Evolutionary conservation across 2,113 vertebrate genomes (phyloP), one percentile per base, ranked within the genome.

Genomic region (Equus quagga): DNA sequence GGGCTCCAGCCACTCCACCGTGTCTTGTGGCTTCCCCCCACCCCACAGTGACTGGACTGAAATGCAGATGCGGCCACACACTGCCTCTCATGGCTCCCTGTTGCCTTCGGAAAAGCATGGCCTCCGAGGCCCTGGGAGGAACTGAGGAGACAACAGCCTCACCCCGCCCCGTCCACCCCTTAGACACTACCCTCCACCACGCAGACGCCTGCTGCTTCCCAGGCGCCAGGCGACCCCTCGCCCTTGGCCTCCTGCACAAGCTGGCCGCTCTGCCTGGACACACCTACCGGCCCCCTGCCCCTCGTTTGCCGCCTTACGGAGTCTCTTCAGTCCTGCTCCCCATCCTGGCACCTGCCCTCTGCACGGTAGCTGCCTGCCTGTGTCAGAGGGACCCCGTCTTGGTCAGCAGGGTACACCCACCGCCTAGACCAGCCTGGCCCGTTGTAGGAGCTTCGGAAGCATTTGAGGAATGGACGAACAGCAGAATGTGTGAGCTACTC

Each of bases 91-190:
- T 14, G 46, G 60, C 36, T 51, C 56, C 49, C 62, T 2, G 18
- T 11, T 19, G 31, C 70, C 46, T 83, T 33, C 0, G 0, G 31
- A 41, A 56, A 41, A 58, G 26, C 23, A 2, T 4, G 31, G 89
- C 70, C 49, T 44, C n/a, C 1, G 11, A 19, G 44, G 41, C 67
- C 89, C 36, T 28, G 5, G 44, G 51, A 76, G 60, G 65, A 51
- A 33, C 8, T 12, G 33, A 36, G 36, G 13, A n/a, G 79, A 31
- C 0, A 0, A 24, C 67, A 86, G 64, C 49, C 70, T 69, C 41
- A 1, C n/a, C 14, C 1, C 3, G 0, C 18, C 54, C 78, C 1
- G 2, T 3, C 7, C 19, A 3, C 7, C 65, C n/a, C 89, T 64
- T 46, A 3, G 70, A 15, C 4, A 3, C 14, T 2, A 12, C 24